Conservation (phyloP, 2,797 vertebrate genomes). For the Mallotus villosus region DNA sequence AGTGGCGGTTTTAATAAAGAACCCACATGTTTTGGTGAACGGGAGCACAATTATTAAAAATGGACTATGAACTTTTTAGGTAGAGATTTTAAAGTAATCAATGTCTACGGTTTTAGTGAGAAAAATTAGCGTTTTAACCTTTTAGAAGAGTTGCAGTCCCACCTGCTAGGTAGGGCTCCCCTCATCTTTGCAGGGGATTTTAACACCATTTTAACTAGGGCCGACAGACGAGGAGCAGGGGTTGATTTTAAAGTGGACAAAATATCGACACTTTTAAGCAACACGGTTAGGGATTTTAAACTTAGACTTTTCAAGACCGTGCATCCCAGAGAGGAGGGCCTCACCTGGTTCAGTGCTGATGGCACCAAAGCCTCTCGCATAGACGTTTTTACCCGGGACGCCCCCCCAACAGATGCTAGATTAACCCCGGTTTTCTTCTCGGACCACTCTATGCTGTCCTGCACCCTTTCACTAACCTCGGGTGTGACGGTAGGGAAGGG, state of each 20-base stretch:
- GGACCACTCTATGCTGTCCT: slow-evolving; percentile 20
- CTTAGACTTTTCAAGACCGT: slow-evolving; percentile 17
- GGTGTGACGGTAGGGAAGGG: slow-evolving; percentile 12
- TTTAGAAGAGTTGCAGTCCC: slow-evolving; percentile 42
- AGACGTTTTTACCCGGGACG: slow-evolving; percentile 10
- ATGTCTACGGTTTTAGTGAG: slow-evolving; percentile 21
- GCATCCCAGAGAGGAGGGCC: slow-evolving; percentile 35
- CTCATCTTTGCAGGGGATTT: slow-evolving; percentile 32
- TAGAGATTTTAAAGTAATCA: slow-evolving; percentile 23
- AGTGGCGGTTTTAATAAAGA: slow-evolving; percentile 44
- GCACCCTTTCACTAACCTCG: slow-evolving; percentile 9
- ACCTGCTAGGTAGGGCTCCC: slow-evolving; percentile 25
- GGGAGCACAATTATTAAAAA: neutral
- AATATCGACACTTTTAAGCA: slow-evolving; percentile 13
- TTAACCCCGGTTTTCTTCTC: slow-evolving; percentile 8
- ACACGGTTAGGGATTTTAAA: slow-evolving; percentile 21
- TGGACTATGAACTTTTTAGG: slow-evolving; percentile 23
- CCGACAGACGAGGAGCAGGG: neutral
- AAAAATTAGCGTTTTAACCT: slow-evolving; percentile 32
- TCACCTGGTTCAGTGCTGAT: slow-evolving; percentile 46
- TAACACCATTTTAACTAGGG: slow-evolving; percentile 25
- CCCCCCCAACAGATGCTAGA: slow-evolving; percentile 22
- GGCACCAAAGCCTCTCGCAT: slow-evolving; percentile 25
- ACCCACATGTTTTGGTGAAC: slow-evolving; percentile 17
- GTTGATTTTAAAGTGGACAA: slow-evolving; percentile 30